Evolutionary conservation across 2,888 invertebrate species (phyloP), one percentile per base, ranked within the genome.

Genomic region (Microplitis deprimator): DNA sequence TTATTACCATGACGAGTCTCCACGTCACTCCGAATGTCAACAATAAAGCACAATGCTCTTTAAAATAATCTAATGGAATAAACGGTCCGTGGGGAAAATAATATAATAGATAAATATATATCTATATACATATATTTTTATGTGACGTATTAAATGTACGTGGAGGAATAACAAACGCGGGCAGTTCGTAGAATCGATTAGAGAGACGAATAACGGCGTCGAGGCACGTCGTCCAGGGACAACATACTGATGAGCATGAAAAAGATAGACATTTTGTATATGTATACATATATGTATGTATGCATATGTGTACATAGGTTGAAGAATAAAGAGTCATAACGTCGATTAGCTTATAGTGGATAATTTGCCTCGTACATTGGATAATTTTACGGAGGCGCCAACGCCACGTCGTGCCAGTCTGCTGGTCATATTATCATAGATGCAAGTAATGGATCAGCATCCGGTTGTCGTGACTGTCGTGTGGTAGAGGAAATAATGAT

Each of bases 311-410:
- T 16, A 67, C 69, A 75, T 20, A 40, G 61, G 38, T 38, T 61
- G 40, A 50, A 41, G 78, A 82, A 79, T 71, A 80, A 68, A 39
- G 76, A 76, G 80, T 81, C 78, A 80, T 79, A 79, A 80, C 77
- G 78, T 74, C 83, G 83, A 85, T 86, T 86, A 85, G 82, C 79
- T 81, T 82, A 83, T 83, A 82, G 82, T 84, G 84, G 78, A 83
- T 83, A 84, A 85, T 85, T 84, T 82, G 82, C 17, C 69, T 65
- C 81, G 76, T 82, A 82, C 80, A 87, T 87, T 86, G 86, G 82
- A 84, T 87, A 85, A 87, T 85, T 80, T 79, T 76, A 77, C 76
- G 69, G 79, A 84, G 87, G 85, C 87, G 87, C 86, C 87, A 86
- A 83, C 77, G 79, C 71, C 67, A 75, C 50, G 70, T 74, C 71